Percentiles rank a stretch among this genome's conserved stretches.
Evolutionary conservation across 2,888 invertebrate species (phyloP).

Genomic region (Coenonympha glycerion): DNA sequence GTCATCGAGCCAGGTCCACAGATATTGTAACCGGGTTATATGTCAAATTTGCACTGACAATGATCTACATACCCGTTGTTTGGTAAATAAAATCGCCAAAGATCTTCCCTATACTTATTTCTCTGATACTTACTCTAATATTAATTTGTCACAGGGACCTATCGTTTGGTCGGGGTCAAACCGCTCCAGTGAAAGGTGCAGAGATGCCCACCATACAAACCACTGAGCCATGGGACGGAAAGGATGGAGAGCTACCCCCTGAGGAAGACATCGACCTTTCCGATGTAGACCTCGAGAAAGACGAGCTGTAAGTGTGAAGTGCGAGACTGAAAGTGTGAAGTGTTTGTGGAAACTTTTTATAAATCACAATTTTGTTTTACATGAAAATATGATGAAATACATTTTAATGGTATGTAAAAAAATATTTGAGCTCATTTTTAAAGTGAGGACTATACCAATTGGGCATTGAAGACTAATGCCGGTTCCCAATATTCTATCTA

Average conservation of each 20-base stretch:
- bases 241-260: constrained; percentile 89
- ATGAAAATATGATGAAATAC: neutral
- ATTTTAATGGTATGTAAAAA: neutral
- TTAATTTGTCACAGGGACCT: constrained; percentile 79
- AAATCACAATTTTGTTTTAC: constrained; percentile 1
- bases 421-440: no score
- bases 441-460: no score
- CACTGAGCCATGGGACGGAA: constrained; percentile 93
- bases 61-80: no score
- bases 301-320: constrained; percentile 78
- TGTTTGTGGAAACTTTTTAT: constrained; percentile 1
- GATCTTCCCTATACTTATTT: no score
- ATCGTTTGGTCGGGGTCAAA: constrained; percentile 94
- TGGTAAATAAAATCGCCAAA: no score
- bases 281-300: constrained; percentile 88
- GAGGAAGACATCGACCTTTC: constrained; percentile 95
- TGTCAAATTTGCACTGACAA: no score
- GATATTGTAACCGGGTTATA: no score
- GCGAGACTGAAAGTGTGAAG: neutral
- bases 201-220: constrained; percentile 82
- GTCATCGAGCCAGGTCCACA: no score
- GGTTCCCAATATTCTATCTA: no score
- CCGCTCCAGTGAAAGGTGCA: constrained; percentile 89
- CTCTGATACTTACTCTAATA: neutral
- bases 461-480: no score